Conservation (phyloP, 2,888 invertebrate genomes). For the Sesia apiformis region DNA sequence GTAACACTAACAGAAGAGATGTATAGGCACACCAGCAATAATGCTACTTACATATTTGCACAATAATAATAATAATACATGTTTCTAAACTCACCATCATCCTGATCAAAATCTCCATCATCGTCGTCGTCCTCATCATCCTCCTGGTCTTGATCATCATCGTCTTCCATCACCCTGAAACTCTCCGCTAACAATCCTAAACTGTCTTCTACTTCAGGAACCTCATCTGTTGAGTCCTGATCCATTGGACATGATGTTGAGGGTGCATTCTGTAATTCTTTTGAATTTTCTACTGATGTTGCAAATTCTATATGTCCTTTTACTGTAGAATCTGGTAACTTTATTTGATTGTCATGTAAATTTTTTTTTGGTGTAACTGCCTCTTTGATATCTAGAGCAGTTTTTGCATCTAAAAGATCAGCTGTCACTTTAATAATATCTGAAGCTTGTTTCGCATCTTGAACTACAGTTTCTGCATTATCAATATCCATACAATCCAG, state of each 20-base stretch:
- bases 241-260: conserved; percentile 10
- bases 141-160: conserved; percentile 38
- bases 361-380: too few species aligned
- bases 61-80: neutral
- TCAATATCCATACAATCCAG: too few species aligned
- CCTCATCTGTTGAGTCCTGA: conserved; percentile 16
- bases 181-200: conserved; percentile 58
- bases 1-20: too few species aligned
- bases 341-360: too few species aligned
- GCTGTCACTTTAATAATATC: neutral
- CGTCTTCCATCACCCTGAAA: conserved; percentile 42
- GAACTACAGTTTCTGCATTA: too few species aligned
- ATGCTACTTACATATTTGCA: too few species aligned
- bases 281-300: neutral
- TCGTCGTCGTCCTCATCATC: conserved; percentile 40
- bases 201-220: conserved; percentile 40
- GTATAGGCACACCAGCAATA: neutral
- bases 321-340: too few species aligned
- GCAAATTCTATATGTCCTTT: too few species aligned
- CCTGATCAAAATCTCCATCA: conserved; percentile 25
- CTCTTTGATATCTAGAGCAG: too few species aligned
- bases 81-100: conserved; percentile 30
- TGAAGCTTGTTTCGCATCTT: too few species aligned
- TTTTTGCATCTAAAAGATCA: neutral
- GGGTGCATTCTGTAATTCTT: conserved; percentile 7